Evolutionary conservation across 1,140 invertebrate genomes (phyloP).

Genomic region (Latrodectus geometricus): DNA sequence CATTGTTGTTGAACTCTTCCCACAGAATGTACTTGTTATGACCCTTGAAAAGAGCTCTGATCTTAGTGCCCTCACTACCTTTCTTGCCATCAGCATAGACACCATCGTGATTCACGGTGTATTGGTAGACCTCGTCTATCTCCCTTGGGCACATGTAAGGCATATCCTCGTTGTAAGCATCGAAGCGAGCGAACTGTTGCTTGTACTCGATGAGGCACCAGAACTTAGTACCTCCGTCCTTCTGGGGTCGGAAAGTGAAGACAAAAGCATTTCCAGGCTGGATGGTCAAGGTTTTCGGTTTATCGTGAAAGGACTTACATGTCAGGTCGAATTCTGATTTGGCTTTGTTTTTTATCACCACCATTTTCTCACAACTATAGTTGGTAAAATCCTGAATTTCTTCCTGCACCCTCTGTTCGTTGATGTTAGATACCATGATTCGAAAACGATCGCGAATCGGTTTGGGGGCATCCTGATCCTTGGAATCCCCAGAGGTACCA

Average conservation of each 20-base stretch:
- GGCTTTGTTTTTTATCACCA: conserved; percentile 34
- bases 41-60: conserved; percentile 44
- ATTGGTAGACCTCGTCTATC: conserved; percentile 30
- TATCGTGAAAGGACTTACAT: conserved; percentile 26
- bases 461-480: conserved; percentile 5
- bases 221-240: conserved; percentile 16
- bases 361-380: conserved; percentile 36
- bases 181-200: conserved; percentile 23
- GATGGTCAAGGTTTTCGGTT: conserved; percentile 15
- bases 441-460: conserved; percentile 12
- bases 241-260: conserved; percentile 37
- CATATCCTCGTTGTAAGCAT: conserved; percentile 35
- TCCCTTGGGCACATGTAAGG: conserved; percentile 42
- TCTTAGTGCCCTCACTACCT: conserved; percentile 18
- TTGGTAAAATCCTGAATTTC: conserved; percentile 40
- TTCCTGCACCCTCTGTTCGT: conserved; percentile 12
- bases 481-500: neutral
- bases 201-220: conserved; percentile 50
- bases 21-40: conserved; percentile 44
- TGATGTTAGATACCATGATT: conserved; percentile 11
- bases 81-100: conserved; percentile 19
- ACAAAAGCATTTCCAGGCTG: conserved; percentile 9
- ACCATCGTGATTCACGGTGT: conserved; percentile 42
- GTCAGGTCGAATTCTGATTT: neutral
- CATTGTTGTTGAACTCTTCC: conserved; percentile 16